A percentile compares a stretch with the other conserved stretches of the same genome.
Evolutionary conservation across 64 coral and sea anemone genomes (phyloP).

Genomic region (Acropora tenuis): DNA sequence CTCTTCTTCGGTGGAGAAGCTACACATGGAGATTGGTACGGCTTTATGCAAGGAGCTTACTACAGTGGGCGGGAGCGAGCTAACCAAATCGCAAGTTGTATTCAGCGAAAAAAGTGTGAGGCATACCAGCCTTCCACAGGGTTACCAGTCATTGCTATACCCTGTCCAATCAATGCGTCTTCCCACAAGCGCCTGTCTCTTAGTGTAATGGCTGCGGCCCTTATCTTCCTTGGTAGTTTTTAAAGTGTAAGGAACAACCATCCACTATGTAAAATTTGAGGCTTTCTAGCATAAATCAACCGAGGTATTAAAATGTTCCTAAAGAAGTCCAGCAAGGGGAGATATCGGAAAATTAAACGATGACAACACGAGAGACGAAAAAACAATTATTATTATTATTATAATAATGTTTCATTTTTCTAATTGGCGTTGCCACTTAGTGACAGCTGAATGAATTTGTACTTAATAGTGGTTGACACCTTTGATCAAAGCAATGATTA

Average conservation of each 20-base stretch:
- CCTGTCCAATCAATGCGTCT: neutral
- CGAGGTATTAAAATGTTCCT: too few species aligned
- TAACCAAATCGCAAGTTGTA: neutral
- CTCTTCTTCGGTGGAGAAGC: conserved; percentile 20
- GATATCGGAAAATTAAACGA: too few species aligned
- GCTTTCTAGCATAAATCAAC: too few species aligned
- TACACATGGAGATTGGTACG: conserved; percentile 18
- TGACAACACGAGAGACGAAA: too few species aligned
- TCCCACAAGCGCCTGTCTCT: neutral
- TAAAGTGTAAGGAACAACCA: neutral
- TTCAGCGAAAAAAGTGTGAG: neutral
- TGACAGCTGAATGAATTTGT: too few species aligned
- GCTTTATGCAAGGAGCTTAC: conserved; percentile 55
- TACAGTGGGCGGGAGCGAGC: neutral
- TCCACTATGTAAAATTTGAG: too few species aligned
- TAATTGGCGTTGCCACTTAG: too few species aligned
- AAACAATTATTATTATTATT: too few species aligned
- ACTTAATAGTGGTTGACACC: too few species aligned
- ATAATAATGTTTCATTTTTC: too few species aligned
- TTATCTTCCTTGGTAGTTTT: neutral
- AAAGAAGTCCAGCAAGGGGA: too few species aligned
- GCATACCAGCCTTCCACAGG: neutral
- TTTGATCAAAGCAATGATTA: too few species aligned
- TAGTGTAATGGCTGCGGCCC: neutral
- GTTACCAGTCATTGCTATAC: neutral